phyloP scores from a whole-genome alignment of 2,888 invertebrate genomes.

The Laothoe populi region DNA sequence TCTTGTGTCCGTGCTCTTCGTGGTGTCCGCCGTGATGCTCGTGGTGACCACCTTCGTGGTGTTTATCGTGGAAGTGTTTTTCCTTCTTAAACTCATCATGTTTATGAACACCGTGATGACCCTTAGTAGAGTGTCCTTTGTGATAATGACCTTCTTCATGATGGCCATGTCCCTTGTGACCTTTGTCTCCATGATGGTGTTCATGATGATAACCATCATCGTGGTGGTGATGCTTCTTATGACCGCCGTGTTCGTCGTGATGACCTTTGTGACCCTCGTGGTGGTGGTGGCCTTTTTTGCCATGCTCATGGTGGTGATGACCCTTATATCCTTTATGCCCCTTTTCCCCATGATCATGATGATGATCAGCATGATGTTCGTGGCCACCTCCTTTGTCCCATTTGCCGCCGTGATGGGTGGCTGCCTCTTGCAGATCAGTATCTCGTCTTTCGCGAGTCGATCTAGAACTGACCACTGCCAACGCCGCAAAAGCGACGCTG shows the following conservation, averaged over 20 bases:
- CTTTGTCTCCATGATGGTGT: slow-evolving; percentile 87
- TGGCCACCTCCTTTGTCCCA: slow-evolving; percentile 87
- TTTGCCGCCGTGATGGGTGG: slow-evolving; percentile 72
- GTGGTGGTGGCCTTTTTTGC: slow-evolving; percentile 90
- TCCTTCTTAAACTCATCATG: slow-evolving; percentile 94
- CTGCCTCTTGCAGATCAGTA: slow-evolving; percentile 84
- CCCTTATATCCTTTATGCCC: slow-evolving; percentile 90
- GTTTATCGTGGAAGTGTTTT: slow-evolving; percentile 93
- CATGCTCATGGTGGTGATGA: slow-evolving; percentile 87
- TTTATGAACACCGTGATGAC: slow-evolving; percentile 93
- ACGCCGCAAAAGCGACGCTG: slow-evolving; percentile 76
- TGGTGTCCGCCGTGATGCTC: slow-evolving; percentile 92
- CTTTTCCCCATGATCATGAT: slow-evolving; percentile 88
- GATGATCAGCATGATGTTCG: slow-evolving; percentile 87
- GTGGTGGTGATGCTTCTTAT: slow-evolving; percentile 88
- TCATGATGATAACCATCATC: slow-evolving; percentile 87
- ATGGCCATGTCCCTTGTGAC: slow-evolving; percentile 85
- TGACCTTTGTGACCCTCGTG: slow-evolving; percentile 87
- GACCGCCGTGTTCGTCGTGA: slow-evolving; percentile 86
- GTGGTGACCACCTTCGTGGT: slow-evolving; percentile 91
- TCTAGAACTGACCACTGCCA: slow-evolving; percentile 82
- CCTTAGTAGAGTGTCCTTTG: slow-evolving; percentile 94
- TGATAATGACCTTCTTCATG: slow-evolving; percentile 88
- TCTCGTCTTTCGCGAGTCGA: slow-evolving; percentile 76
- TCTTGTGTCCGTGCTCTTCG: slow-evolving; percentile 91